Base-by-base conservation (phyloP, 1,140 invertebrate genomes). In the Drosophila dunni region DNA sequence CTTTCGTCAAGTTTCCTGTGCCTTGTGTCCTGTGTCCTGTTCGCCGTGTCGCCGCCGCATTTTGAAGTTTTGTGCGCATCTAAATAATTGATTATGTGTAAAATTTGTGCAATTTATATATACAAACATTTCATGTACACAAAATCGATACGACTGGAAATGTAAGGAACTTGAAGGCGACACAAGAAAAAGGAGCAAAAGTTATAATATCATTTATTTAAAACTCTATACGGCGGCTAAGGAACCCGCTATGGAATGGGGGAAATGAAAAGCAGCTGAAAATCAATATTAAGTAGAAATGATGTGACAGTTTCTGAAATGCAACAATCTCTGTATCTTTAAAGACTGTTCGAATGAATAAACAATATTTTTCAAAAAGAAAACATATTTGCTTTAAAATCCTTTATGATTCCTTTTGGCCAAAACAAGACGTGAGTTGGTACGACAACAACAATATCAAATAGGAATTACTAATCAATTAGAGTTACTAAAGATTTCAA, bases 41-140 rank as follows among this genome's bases (percentile, higher is more conserved):
- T 11, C 15, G 53, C 44, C 46, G 24, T 45, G 34, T 40, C 53
- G 7, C 29, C 34, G 15, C 56, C 60, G 61, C 76, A 73, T 80
- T 85, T 85, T 88, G 61, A 88, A 89, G 80, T 88, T 85, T 88
- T 83, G 84, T 88, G 83, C 83, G 83, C 83, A 88, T 83, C 83
- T 88, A 88, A 88, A 88, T 88, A 88, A 89, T 89, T 88, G 73
- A 88, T 88, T 78, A 88, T 66, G 79, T 88, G 64, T 80, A 89
- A 88, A 88, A 83, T 80, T 88, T 79, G 84, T 80, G 83, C 66
- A 64, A 78, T 64, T 73, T 76, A 81, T 64, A 74, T 53, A 50
- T 50, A 82, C 57, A 80, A 15, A 79, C 20, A 60, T 13, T 67
- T 45, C 48, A 24, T 64, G 40, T 44, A 46, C 3, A 48, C 50